These are phyloP conservation scores for Hippopotamus amphibius DNA, from an alignment of 2,113 vertebrate genomes.

Conservation along the genomic window DNA sequence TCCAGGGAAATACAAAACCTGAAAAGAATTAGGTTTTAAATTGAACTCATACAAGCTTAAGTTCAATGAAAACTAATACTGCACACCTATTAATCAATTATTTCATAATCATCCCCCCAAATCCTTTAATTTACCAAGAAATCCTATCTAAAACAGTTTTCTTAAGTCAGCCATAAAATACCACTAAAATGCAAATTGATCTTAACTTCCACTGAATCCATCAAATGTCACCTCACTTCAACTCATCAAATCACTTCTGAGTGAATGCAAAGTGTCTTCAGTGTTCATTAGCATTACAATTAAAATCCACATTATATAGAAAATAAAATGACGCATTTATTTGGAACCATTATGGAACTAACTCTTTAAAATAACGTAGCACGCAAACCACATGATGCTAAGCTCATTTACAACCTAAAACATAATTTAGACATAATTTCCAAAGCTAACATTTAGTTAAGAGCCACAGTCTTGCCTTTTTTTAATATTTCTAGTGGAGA, in stretches of 20 bases:
- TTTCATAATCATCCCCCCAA: conserved; percentile 71
- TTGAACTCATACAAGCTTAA: conserved; percentile 70
- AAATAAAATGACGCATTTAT: conserved; percentile 59
- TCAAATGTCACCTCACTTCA: conserved; percentile 64
- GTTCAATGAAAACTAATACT: conserved; percentile 73
- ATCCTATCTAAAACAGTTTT: conserved; percentile 69
- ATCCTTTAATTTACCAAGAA: conserved; percentile 75
- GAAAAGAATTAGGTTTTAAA: conserved; percentile 75
- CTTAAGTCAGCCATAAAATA: conserved; percentile 55
- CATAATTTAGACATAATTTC: conserved; percentile 45
- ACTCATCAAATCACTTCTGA: conserved; percentile 8
- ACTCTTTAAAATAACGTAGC: conserved; percentile 38
- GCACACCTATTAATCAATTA: conserved; percentile 77
- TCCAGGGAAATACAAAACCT: conserved; percentile 71
- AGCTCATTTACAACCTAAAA: conserved; percentile 42
- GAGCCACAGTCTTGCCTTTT: background rate
- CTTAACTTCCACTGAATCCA: conserved; percentile 62
- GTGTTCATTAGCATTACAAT: conserved; percentile 27
- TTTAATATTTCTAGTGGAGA: background rate
- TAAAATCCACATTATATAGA: conserved; percentile 47
- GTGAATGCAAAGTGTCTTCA: background rate
- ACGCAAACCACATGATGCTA: background rate
- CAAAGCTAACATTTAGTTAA: conserved; percentile 31
- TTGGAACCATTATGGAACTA: conserved; percentile 42
- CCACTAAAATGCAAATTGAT: conserved; percentile 62